Percentiles rank a stretch among this genome's conserved stretches.
Evolutionary conservation across 64 coral and sea anemone species (phyloP).

Genomic region (Catalaphyllia jardinei): DNA sequence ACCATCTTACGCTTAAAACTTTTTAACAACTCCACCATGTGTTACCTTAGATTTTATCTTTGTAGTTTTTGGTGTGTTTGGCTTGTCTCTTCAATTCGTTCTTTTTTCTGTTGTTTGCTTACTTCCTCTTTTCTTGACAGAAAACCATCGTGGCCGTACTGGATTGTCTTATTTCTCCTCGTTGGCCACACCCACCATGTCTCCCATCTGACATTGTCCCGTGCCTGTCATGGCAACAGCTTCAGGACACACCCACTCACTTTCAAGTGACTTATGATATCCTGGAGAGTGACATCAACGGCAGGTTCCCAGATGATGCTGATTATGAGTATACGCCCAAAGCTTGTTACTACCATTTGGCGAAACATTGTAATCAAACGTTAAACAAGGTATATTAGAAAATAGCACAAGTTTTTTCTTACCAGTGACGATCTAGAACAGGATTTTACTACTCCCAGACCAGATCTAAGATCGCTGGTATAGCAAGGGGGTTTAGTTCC

Average conservation of each 20-base stretch:
- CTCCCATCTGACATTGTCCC: conserved; percentile 37
- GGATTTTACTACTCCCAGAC: too few relatives aligned
- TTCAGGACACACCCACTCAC: conserved; percentile 63
- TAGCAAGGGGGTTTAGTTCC: too few relatives aligned
- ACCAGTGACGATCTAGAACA: too few relatives aligned
- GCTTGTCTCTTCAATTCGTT: too few relatives aligned
- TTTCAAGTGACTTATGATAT: conserved; percentile 56
- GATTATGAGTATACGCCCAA: conserved; percentile 50
- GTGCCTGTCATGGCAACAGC: conserved; percentile 37
- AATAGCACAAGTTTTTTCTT: background rate
- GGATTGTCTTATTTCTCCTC: conserved; percentile 54
- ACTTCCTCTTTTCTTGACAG: background rate
- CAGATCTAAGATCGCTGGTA: too few relatives aligned
- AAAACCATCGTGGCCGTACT: conserved; percentile 59
- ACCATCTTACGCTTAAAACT: too few relatives aligned
- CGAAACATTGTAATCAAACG: conserved; percentile 28
- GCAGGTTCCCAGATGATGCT: conserved; percentile 39
- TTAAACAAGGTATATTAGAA: conserved; percentile 45
- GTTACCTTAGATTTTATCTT: too few relatives aligned
- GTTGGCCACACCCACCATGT: conserved; percentile 59
- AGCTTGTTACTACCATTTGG: conserved; percentile 55
- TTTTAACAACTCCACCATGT: too few relatives aligned
- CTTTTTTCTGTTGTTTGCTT: too few relatives aligned
- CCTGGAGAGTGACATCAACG: conserved; percentile 52
- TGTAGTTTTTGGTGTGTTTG: too few relatives aligned